Evolutionary conservation across 2,113 vertebrate species (phyloP).

Genomic region (Heterotis niloticus): DNA sequence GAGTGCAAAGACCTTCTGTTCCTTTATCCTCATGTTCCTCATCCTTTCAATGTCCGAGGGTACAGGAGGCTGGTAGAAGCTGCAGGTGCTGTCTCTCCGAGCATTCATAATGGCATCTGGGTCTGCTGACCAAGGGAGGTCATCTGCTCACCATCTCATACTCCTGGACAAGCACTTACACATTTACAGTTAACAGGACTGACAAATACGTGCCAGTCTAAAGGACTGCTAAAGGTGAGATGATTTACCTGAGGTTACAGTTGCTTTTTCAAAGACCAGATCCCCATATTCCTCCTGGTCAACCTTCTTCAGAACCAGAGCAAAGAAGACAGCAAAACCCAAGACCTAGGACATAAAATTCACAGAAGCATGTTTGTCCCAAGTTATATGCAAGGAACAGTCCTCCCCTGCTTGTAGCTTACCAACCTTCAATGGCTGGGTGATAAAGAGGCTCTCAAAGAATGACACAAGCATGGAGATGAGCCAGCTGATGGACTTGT

Average conservation of each 20-base stretch:
- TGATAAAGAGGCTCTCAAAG: constrained; percentile 89
- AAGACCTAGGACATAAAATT: constrained; percentile 70
- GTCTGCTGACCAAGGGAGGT: constrained; percentile 60
- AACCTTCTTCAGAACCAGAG: constrained; percentile 82
- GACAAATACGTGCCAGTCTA: neutral
- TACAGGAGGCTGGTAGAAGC: constrained; percentile 78
- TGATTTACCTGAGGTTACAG: constrained; percentile 51
- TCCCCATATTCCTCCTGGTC: constrained; percentile 81
- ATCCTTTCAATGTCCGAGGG: constrained; percentile 76
- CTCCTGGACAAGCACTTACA: no score
- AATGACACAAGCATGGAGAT: constrained; percentile 88
- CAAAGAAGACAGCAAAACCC: constrained; percentile 93
- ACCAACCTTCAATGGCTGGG: constrained; percentile 87
- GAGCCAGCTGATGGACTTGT: constrained; percentile 86
- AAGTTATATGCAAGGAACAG: neutral
- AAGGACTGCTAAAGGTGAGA: neutral
- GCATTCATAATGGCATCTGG: constrained; percentile 56
- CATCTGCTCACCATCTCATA: neutral
- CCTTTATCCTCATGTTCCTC: constrained; percentile 73
- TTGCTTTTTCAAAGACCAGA: constrained; percentile 47
- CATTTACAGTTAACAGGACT: neutral
- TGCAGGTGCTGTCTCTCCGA: constrained; percentile 74
- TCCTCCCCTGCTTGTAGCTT: neutral
- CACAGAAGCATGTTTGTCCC: neutral
- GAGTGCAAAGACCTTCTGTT: constrained; percentile 83